Base-by-base conservation (phyloP, 2,888 invertebrate genomes). In the Belgica antarctica region DNA sequence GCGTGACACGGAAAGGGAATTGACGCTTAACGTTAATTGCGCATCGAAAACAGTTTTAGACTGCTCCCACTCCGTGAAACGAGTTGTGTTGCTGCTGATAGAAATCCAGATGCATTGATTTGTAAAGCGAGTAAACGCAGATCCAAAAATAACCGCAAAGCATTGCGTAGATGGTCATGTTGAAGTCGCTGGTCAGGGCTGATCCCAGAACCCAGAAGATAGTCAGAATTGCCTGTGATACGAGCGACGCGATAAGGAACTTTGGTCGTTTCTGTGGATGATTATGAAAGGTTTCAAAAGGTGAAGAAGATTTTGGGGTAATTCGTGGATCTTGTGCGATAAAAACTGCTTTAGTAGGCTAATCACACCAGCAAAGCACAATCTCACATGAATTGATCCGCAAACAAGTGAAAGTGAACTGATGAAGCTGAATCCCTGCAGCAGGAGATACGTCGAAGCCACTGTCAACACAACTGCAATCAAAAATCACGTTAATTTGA, bases 181-280 rank as follows among this genome's bases (percentile, higher is more conserved):
- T 27, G 5, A 57, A 19, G 22, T 68, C 68, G 15, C 52, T 68
- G 28, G 17, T 19, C 1, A 47, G 19, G 8, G 52, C 19, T 7
- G 57, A 52, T 15, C 28, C 31, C 10, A 68, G 34, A 19, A 28
- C n/a, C 68, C 68, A 68, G 47, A 68, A 68, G 3, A 68, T 25
- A 4, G 47, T 68, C 22, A 68, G 8, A 31, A 68, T 12, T n/a
- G 68, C 47, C 24, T 68, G 52, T 15, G 46, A 28, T 10, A 68
- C 68, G 8, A 68, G 31, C 68, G 52, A 68, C 1, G 57, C 10
- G 8, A 57, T 68, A 10, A 68, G 8, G 10, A 68, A 24, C 24
- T 68, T 68, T 22, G 68, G 68, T 19, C 68, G 52, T 57, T 57
- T 68, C 68, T 68, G 57, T 47, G 15, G 17, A 52, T 22, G n/a